A percentile compares a stretch with the other conserved stretches of the same genome.
phyloP scores from a whole-genome alignment of 2,113 vertebrate genomes.

The Ellobius talpinus region DNA sequence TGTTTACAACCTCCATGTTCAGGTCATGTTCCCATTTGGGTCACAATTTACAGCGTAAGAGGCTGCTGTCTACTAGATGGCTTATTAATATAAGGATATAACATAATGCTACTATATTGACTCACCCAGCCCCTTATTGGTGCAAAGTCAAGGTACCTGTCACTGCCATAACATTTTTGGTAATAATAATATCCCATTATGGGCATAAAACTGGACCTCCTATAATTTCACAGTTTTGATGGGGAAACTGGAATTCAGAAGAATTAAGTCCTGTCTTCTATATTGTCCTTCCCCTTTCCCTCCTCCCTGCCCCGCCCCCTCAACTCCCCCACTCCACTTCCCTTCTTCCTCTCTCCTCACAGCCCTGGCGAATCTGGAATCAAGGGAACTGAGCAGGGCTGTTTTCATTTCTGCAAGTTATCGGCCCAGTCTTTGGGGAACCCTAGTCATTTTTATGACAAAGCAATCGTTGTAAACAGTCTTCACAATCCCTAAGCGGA shows the following conservation, averaged over 20 bases:
- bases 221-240: neutral
- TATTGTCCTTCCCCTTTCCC: fast-evolving
- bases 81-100: neutral
- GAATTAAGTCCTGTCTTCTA: neutral
- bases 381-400: neutral
- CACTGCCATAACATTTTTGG: neutral
- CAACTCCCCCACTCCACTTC: too few relatives aligned
- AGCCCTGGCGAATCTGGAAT: neutral
- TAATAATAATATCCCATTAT: neutral
- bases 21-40: neutral
- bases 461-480: neutral
- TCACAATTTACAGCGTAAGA: neutral
- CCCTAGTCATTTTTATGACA: constrained; percentile 42
- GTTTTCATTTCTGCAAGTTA: constrained; percentile 48
- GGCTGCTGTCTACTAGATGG: neutral
- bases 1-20: neutral
- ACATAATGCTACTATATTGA: neutral
- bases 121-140: neutral
- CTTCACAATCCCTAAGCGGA: neutral
- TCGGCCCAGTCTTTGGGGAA: neutral
- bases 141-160: neutral
- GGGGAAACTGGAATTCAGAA: neutral
- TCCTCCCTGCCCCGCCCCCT: fast-evolving
- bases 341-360: neutral
- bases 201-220: neutral